phyloP scores from a whole-genome alignment of 2,888 invertebrate genomes.

The Drosophila infuscata region DNA sequence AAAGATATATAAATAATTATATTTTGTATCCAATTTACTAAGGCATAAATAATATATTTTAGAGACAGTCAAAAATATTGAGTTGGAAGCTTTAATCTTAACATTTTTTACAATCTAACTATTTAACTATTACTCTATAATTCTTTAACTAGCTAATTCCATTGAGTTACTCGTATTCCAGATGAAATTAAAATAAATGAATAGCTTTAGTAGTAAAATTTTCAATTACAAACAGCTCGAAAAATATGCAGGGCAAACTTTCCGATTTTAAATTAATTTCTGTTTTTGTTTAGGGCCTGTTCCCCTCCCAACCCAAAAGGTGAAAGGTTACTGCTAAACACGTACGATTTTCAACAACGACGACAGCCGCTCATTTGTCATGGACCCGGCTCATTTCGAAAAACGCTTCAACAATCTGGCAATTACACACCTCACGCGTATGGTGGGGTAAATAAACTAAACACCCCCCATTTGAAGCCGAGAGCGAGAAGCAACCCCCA shows the following conservation, averaged over 20 bases:
- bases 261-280: slow-evolving; percentile 10
- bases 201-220: neutral
- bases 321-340: slow-evolving; percentile 34
- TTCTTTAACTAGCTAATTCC: neutral
- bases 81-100: neutral
- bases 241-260: neutral
- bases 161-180: neutral
- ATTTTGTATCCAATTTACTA: neutral
- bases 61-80: neutral
- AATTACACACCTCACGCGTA: slow-evolving; percentile 68
- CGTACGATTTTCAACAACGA: slow-evolving; percentile 23
- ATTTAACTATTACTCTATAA: neutral
- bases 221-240: neutral
- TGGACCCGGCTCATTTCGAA: slow-evolving; percentile 54
- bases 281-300: neutral
- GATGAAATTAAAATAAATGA: neutral
- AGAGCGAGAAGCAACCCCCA: slow-evolving; percentile 48
- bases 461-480: neutral
- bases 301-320: slow-evolving; percentile 5
- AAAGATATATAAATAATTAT: neutral
- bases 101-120: accelerated
- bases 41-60: neutral
- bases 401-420: slow-evolving; percentile 65
- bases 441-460: neutral
- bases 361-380: slow-evolving; percentile 70